Base-by-base conservation (phyloP, 2,888 invertebrate species). In the Tortrix viridana region DNA sequence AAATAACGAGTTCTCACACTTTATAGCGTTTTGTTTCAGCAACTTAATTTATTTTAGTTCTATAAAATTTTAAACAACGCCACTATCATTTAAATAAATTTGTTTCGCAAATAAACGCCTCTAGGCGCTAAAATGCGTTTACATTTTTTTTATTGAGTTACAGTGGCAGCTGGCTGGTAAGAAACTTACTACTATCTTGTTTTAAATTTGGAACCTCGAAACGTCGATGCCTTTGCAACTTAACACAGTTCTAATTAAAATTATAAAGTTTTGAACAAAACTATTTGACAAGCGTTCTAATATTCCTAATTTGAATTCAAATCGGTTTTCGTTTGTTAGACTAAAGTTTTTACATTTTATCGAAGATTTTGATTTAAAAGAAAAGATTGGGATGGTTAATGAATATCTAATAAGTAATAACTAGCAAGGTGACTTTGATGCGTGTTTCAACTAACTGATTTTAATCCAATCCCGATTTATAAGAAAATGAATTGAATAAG, bases 151-250 rank as follows among this genome's bases (percentile, higher is more conserved):
- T 54, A 44, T 64, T 22, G 60, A 57, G 55, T 65, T 58, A 48
- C 26, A 54, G 47, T 44, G 38, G 54, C 54, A 57, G 22, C 53
- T 52, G 52, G 47, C 54, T 19, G 46, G 52, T 20, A 61, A 58
- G 44, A 65, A 57, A 65, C 65, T 38, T 66, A 54, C 60, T 41
- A 60, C n/a, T n/a, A 32, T 32, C 32, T 9, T 32, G 32, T 32
- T 32, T 60, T 23, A 37, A 64, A 63, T 54, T 56, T 50, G 9
- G 57, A 65, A 61, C 19, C 23, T 18, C 43, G 49, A 53, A 60
- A 37, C 12, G 52, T 61, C 63, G 49, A 57, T 49, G 47, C 44
- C 43, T 49, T 19, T 12, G 44, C 55, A 50, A 61, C 60, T 62
- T 65, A 41, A 26, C 64, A 46, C 52, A 38, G 22, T 19, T 41